Evolutionary conservation across 1,140 invertebrate genomes (phyloP).

Genomic region (Hycleus cichorii): DNA sequence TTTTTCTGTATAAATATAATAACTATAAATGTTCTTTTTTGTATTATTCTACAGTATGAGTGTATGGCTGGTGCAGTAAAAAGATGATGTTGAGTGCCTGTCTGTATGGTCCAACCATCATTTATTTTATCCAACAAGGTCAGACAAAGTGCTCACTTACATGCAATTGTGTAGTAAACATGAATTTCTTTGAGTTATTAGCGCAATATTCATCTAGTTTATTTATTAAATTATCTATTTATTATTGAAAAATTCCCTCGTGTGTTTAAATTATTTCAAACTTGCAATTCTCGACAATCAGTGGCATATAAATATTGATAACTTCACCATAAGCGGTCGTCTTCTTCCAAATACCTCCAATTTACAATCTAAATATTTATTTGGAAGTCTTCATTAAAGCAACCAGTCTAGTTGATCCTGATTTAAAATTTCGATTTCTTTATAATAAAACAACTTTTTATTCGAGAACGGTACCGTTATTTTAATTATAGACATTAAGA

Average conservation of each 20-base stretch:
- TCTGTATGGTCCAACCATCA: slow-evolving; percentile 12
- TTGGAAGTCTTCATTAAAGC: too few relatives aligned
- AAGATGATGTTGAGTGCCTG: slow-evolving; percentile 1
- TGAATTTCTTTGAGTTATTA: slow-evolving; percentile 26
- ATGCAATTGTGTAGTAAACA: slow-evolving; percentile 28
- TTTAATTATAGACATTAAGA: slow-evolving; percentile 4
- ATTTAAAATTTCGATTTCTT: too few relatives aligned
- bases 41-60: slow-evolving; percentile 2
- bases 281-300: too few relatives aligned
- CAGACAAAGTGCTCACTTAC: slow-evolving; percentile 23
- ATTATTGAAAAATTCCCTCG: too few relatives aligned
- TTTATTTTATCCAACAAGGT: slow-evolving; percentile 14
- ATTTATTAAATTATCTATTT: too few relatives aligned
- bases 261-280: too few relatives aligned
- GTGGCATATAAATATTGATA: too few relatives aligned
- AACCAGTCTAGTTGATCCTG: too few relatives aligned
- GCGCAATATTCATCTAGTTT: background rate
- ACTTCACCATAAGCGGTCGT: too few relatives aligned
- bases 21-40: background rate
- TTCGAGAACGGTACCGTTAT: background rate
- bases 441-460: too few relatives aligned
- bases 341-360: too few relatives aligned
- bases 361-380: too few relatives aligned
- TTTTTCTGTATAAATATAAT: background rate
- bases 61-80: background rate